Evolutionary conservation across 2,797 vertebrate genomes (phyloP).

Genomic region (Tachyglossus aculeatus): DNA sequence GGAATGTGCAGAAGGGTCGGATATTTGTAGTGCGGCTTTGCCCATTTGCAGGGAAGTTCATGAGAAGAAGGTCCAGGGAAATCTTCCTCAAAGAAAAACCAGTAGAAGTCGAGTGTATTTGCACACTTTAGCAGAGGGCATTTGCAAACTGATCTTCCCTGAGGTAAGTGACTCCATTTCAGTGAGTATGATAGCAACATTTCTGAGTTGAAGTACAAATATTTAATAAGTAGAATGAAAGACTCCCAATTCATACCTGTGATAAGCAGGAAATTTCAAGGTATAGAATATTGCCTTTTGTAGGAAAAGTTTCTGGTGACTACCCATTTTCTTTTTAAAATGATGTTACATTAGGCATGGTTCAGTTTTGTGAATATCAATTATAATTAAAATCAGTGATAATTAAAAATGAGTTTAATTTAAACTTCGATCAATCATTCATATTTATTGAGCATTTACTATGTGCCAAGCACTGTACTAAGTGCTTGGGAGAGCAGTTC

Average conservation of each 20-base stretch:
- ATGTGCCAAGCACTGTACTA: too few species aligned
- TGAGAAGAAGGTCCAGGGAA: slow-evolving; percentile 72
- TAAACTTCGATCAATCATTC: too few species aligned
- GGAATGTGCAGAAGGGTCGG: slow-evolving; percentile 66
- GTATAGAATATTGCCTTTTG: too few species aligned
- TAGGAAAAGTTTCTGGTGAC: too few species aligned
- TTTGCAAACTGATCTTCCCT: slow-evolving; percentile 92
- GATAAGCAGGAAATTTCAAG: slow-evolving; percentile 8
- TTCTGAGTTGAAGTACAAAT: slow-evolving; percentile 17
- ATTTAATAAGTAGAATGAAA: slow-evolving; percentile 29
- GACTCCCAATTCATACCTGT: slow-evolving; percentile 21
- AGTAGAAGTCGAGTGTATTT: slow-evolving; percentile 91
- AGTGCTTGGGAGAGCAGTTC: too few species aligned
- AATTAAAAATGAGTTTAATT: too few species aligned
- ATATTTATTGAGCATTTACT: too few species aligned
- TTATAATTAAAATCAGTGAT: too few species aligned
- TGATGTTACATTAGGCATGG: too few species aligned
- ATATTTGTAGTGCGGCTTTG: slow-evolving; percentile 64
- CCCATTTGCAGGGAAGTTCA: slow-evolving; percentile 82
- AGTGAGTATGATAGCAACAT: not conserved
- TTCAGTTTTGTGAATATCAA: too few species aligned
- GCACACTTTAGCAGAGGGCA: slow-evolving; percentile 93
- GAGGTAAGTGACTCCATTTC: slow-evolving; percentile 80
- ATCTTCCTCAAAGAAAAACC: slow-evolving; percentile 82
- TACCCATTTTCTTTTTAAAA: too few species aligned